These are phyloP conservation scores for Clamator glandarius DNA, from an alignment of 2,797 vertebrate species.

Conservation along the genomic window DNA sequence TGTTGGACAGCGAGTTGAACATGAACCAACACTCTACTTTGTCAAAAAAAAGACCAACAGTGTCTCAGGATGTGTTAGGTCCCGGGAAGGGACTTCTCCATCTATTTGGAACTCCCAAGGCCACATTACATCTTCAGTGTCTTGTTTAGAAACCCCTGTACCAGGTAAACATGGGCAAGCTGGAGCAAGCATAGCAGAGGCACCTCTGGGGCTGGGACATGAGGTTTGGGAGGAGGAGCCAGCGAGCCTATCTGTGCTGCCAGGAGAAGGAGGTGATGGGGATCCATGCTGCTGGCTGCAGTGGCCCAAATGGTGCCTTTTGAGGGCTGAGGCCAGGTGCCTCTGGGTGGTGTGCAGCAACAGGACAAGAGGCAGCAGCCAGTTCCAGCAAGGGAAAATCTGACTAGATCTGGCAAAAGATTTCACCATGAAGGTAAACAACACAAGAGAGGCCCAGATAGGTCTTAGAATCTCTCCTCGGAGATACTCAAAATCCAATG, in stretches of 20 bases:
- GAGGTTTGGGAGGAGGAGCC: not conserved
- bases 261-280: not conserved
- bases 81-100: not conserved
- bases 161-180: not conserved
- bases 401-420: not conserved
- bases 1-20: not conserved
- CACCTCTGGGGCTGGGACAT: not conserved
- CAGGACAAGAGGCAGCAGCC: not conserved
- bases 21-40: not conserved
- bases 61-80: too few species aligned
- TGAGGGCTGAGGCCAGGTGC: not conserved
- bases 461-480: not conserved
- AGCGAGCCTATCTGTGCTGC: fast-evolving
- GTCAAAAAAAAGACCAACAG: not conserved
- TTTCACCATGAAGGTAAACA: not conserved
- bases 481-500: not conserved
- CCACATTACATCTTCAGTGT: fast-evolving
- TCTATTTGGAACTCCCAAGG: not conserved
- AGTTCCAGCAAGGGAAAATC: not conserved
- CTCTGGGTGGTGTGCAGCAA: not conserved
- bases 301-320: not conserved
- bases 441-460: not conserved
- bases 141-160: not conserved
- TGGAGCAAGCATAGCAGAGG: not conserved
- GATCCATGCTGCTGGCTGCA: not conserved